Base-by-base conservation (phyloP, 2,113 vertebrate species). In the Alethe castanea region DNA sequence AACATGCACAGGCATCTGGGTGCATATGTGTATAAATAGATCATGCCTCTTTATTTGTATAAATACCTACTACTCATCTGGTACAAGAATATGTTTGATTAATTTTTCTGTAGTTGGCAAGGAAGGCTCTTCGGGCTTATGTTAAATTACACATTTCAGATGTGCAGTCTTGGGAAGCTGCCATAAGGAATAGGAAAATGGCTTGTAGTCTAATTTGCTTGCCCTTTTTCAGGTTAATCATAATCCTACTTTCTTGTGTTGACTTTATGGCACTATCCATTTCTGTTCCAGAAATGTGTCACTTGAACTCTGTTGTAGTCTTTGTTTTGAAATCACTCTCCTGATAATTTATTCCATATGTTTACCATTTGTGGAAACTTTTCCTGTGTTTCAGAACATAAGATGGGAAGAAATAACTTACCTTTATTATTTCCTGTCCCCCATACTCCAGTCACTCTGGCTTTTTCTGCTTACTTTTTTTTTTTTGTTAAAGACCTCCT, bases 321-420 rank as follows among this genome's bases (percentile, higher is more conserved):
- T 93, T 96, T 95, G 80, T 92, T 95, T 94, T 88, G 90, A 90
- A 88, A 95, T 93, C 83, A 40, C 65, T 96, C 96, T 93, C 79
- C 50, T 92, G 61, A 60, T 97, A 95, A 97, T 93, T 97, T 96
- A 82, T 92, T 92, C 93, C 93, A 94, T 94, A 81, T 95, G 94
- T 95, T 95, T 95, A 88, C 62, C 60, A 70, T 90, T 95, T 92
- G 35, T 67, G 35, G 78, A 67, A 86, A 56, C 33, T 86, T 96
- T 64, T 64, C n/a, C n/a, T 74, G 40, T 31, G 19, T 64, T 93
- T 92, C 85, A 92, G 88, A 71, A 81, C 48, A 61, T 78, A 81
- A 95, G 74, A 86, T 33, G 19, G 47, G 85, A 77, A 94, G 72
- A 90, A 97, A 70, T 88, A 88, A 86, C 60, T 96, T 90, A 48